Evolutionary conservation across 1,140 invertebrate species (phyloP).

Genomic region (Helicorthomorpha holstii): DNA sequence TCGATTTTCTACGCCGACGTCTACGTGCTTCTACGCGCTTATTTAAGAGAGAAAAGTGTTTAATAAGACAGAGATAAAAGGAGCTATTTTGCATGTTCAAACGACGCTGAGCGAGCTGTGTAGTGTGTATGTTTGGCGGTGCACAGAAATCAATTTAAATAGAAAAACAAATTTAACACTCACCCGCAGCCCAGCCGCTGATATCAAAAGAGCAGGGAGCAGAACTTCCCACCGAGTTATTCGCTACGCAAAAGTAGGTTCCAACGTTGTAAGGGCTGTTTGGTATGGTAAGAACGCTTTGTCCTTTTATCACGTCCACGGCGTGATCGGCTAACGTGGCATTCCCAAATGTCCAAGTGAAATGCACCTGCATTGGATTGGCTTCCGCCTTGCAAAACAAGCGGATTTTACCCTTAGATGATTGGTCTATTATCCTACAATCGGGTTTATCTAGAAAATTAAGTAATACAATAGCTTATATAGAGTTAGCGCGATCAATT

Average conservation of each 20-base stretch:
- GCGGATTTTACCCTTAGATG: constrained; percentile 49
- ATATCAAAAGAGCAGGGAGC: constrained; percentile 61
- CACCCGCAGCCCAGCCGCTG: constrained; percentile 28
- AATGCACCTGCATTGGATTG: constrained; percentile 62
- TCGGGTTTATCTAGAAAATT: constrained; percentile 53
- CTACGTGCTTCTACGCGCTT: too few species aligned
- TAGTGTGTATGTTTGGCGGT: too few species aligned
- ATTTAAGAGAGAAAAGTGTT: too few species aligned
- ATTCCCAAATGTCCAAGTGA: constrained; percentile 59
- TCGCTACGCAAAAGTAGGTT: constrained; percentile 65
- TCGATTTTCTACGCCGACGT: too few species aligned
- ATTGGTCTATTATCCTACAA: constrained; percentile 62
- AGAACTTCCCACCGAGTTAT: constrained; percentile 57
- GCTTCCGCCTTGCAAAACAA: constrained; percentile 61
- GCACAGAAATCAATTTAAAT: not conserved
- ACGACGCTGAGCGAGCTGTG: too few species aligned
- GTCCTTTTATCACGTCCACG: constrained; percentile 32
- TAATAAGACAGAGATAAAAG: too few species aligned
- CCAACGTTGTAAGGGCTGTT: constrained; percentile 44
- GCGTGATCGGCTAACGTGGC: constrained; percentile 50
- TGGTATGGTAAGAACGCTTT: constrained; percentile 47
- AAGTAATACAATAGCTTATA: not conserved
- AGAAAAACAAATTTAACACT: not conserved
- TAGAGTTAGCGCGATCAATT: not conserved
- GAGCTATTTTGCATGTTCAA: too few species aligned